These are phyloP conservation scores for Acleris emargana DNA, from an alignment of 2,888 invertebrate genomes.

Conservation along the genomic window DNA sequence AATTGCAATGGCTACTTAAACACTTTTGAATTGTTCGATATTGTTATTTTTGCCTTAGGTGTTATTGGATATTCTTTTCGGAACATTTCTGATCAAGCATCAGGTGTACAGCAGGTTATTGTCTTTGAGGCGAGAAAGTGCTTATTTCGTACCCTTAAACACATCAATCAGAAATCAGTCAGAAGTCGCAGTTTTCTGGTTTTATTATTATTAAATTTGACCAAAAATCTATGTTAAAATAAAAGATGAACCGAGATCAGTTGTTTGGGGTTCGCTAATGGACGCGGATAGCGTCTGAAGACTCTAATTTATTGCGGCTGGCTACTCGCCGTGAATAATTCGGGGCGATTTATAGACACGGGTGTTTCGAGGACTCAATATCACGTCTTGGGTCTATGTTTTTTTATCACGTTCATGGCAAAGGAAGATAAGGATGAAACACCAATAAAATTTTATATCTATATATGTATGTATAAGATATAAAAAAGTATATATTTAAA, in stretches of 20 bases:
- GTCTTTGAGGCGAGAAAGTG: too few relatives aligned
- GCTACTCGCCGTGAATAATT: conserved; percentile 77
- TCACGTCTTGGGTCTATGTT: conserved; percentile 6
- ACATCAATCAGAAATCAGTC: too few relatives aligned
- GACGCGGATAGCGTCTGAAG: conserved; percentile 68
- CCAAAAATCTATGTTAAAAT: conserved; percentile 1
- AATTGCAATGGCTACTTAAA: conserved; percentile 43
- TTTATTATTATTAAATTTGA: background rate
- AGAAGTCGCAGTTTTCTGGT: rapidly evolving
- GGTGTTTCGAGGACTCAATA: conserved; percentile 19
- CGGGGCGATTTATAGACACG: conserved; percentile 64
- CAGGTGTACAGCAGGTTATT: background rate
- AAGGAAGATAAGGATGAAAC: too few relatives aligned
- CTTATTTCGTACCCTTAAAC: too few relatives aligned
- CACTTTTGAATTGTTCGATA: background rate
- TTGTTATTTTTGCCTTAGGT: background rate
- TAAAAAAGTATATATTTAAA: too few relatives aligned
- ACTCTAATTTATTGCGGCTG: conserved; percentile 70
- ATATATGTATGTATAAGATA: too few relatives aligned
- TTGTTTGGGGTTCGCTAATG: conserved; percentile 63
- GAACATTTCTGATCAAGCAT: background rate
- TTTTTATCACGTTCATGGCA: background rate
- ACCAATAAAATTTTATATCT: too few relatives aligned
- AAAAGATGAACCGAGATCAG: conserved; percentile 17
- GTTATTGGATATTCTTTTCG: too few relatives aligned